A percentile compares a stretch with the other conserved stretches of the same genome.
phyloP scores from a whole-genome alignment of 53 echinoderm and acorn worm species.

The Temnopleurus reevesii region DNA sequence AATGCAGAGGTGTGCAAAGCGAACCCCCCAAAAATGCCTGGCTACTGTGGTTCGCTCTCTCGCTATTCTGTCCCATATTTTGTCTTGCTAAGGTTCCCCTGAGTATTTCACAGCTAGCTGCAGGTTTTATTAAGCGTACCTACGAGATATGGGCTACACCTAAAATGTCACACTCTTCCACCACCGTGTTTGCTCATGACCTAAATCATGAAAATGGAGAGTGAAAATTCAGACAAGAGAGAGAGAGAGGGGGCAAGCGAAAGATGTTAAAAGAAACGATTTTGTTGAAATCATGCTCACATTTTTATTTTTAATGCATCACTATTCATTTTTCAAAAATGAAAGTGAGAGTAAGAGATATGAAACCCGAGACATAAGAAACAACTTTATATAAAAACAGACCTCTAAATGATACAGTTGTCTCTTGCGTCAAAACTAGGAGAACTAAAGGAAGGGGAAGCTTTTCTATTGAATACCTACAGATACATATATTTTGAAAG shows the following conservation, averaged over 20 bases:
- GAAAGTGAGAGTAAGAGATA: background rate
- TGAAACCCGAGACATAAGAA: too few species aligned
- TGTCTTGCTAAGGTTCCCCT: background rate
- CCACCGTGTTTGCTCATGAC: conserved; percentile 19
- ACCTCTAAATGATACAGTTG: too few species aligned
- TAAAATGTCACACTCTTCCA: conserved; percentile 37
- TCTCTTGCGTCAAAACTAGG: too few species aligned
- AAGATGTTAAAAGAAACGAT: too few species aligned
- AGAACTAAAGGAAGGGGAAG: too few species aligned
- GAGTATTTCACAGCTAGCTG: conserved; percentile 18
- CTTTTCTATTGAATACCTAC: too few species aligned
- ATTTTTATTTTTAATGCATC: too few species aligned
- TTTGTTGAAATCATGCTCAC: too few species aligned
- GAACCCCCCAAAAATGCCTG: background rate
- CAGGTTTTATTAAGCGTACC: conserved; percentile 5
- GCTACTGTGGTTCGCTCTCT: background rate
- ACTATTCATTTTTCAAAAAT: background rate
- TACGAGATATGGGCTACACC: background rate
- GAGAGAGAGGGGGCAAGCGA: background rate
- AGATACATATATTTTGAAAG: too few species aligned
- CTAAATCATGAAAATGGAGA: background rate
- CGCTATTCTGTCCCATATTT: background rate
- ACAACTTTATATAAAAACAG: too few species aligned
- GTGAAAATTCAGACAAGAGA: background rate
- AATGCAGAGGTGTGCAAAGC: conserved; percentile 31